Base-by-base conservation (phyloP, 1,140 invertebrate genomes). In the Tribolium madens region DNA sequence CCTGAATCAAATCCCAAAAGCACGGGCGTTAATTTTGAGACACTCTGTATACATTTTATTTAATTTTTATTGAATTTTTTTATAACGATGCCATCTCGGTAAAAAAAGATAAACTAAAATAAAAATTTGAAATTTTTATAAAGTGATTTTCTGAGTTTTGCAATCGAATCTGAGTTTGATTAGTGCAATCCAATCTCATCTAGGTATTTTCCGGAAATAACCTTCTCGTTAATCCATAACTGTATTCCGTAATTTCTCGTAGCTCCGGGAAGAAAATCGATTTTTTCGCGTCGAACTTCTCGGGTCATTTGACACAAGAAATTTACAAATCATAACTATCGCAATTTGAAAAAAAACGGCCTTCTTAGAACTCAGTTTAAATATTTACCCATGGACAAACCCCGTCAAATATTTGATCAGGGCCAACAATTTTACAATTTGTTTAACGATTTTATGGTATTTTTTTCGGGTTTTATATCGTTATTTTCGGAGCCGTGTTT, bases 381-480 rank as follows among this genome's bases (percentile, higher is more conserved):
- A 42, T 42, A 42, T 42, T 42, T 4, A n/a, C n/a, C 7, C 4
- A 42, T 10, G 2, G 36, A 42, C 36, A 42, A 42, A 42, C 36
- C 36, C 36, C 36, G 9, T 0, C 36, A 42, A 42, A 42, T 42
- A 42, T 42, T 42, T 42, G n/a, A 4, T 42, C 36, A 9, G 4
- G 9, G n/a, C 36, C n/a, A 42, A 42, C 36, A 42, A 42, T 42
- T 42, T 42, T 42, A 42, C 36, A 42, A 42, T 42, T 42, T 42
- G 36, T 42, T 57, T 57, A 57, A 57, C 52, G 52, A 57, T n/a
- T 18, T 57, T 18, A 15, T 57, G 6, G 14, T 57, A 10, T 18
- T 57, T 18, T 57, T 57, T 57, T 57, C 18, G 17, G 52, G 52
- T 15, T 57, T 57, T 57, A 57, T 57, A 57, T 18, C 52, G 17